Conservation (phyloP, 2,113 vertebrate genomes). For the Pogonocichla stellata region DNA sequence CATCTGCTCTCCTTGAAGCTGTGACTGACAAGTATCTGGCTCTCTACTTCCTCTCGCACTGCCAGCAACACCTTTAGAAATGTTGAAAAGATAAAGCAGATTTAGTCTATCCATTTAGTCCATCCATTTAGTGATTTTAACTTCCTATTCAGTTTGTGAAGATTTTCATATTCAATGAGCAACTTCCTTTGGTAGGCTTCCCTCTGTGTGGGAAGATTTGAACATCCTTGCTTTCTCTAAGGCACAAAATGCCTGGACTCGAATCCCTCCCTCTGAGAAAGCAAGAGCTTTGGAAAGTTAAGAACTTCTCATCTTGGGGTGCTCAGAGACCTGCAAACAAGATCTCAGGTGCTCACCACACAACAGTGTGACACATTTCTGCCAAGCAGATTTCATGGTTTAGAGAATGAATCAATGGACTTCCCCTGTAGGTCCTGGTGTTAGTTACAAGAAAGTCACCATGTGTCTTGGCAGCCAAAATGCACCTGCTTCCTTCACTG, state of each 20-base stretch:
- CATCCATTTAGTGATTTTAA: not conserved
- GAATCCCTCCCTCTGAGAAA: not conserved
- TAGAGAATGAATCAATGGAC: slow-evolving; percentile 9
- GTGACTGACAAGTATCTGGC: not conserved
- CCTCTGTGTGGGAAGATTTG: rapidly evolving
- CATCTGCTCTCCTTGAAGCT: not conserved
- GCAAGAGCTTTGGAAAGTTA: not conserved
- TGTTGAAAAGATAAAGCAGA: not conserved
- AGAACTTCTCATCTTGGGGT: not conserved
- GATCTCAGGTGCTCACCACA: not conserved
- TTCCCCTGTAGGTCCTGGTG: not conserved
- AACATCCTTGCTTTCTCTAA: not conserved
- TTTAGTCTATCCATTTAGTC: not conserved
- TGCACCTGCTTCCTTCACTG: not conserved
- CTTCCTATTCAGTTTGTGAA: not conserved
- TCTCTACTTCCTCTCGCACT: not conserved
- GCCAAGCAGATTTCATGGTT: not conserved
- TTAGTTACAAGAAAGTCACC: not conserved
- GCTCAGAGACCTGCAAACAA: not conserved
- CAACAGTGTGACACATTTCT: not conserved
- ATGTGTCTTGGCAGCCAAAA: not conserved
- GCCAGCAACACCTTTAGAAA: not conserved
- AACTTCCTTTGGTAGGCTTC: not conserved
- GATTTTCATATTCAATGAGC: not conserved
- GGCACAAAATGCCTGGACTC: not conserved